Conservation (phyloP, 2,888 invertebrate species). For the Chrysopilus asiliformis region DNA sequence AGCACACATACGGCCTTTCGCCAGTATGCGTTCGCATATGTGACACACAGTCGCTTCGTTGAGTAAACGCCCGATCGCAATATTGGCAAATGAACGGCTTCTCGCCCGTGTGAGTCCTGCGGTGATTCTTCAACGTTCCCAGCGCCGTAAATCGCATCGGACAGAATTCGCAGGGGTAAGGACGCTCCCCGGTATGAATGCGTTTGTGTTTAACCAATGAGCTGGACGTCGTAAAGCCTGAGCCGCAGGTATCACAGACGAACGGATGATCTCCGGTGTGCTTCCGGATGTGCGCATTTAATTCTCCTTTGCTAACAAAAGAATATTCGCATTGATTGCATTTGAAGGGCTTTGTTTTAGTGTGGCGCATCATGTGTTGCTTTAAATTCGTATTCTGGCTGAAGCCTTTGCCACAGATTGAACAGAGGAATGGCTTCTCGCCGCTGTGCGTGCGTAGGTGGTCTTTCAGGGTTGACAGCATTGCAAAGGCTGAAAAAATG, state of each 20-base stretch:
- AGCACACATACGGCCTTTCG: constrained; percentile 24
- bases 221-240: constrained; percentile 45
- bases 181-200: constrained; percentile 45
- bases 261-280: constrained; percentile 49
- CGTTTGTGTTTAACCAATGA: constrained; percentile 44
- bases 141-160: constrained; percentile 43
- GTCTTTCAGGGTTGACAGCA: constrained; percentile 45
- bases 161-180: constrained; percentile 45
- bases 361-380: constrained; percentile 45
- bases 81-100: constrained; percentile 41
- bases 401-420: constrained; percentile 44
- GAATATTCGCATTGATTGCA: constrained; percentile 37
- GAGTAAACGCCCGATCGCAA: constrained; percentile 44
- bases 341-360: constrained; percentile 37
- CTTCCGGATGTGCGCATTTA: constrained; percentile 42
- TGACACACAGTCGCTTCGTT: constrained; percentile 38
- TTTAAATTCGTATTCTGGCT: constrained; percentile 46
- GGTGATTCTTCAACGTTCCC: constrained; percentile 43
- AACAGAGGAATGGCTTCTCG: constrained; percentile 44
- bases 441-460: constrained; percentile 45
- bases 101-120: constrained; percentile 46
- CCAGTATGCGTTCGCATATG: constrained; percentile 44
- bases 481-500: constrained; percentile 31
- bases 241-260: constrained; percentile 41
- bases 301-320: constrained; percentile 38